These are phyloP conservation scores for Drosophila ercepeae DNA, from an alignment of 1,140 invertebrate genomes.

Conservation along the genomic window DNA sequence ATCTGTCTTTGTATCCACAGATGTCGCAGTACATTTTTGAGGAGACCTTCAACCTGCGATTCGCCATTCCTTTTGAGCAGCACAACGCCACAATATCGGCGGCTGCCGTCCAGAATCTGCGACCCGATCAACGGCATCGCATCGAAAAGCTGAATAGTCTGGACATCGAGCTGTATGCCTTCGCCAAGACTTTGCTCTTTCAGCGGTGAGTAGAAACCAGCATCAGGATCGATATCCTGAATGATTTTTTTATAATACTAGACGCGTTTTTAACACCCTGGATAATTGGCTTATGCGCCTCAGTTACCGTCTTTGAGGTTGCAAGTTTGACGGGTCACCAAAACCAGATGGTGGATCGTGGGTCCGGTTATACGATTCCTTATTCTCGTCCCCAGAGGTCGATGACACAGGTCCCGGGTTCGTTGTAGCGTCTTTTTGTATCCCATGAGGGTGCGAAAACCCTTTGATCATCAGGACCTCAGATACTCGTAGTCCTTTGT, in stretches of 20 bases:
- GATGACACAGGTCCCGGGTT: slow-evolving; percentile 53
- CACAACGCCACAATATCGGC: slow-evolving; percentile 94
- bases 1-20: slow-evolving; percentile 76
- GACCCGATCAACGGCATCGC: slow-evolving; percentile 88
- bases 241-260: not conserved
- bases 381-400: slow-evolving; percentile 36
- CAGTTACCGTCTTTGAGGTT: not conserved
- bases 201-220: slow-evolving; percentile 84
- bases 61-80: slow-evolving; percentile 94
- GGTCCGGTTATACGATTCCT: slow-evolving; percentile 11
- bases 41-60: slow-evolving; percentile 97
- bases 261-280: slow-evolving; percentile 6
- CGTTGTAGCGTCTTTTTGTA: slow-evolving; percentile 31
- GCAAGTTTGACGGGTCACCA: slow-evolving; percentile 48
- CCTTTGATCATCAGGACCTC: slow-evolving; percentile 36
- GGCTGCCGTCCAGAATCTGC: slow-evolving; percentile 89
- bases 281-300: slow-evolving; percentile 42
- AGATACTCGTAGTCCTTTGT: slow-evolving; percentile 48
- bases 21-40: slow-evolving; percentile 98
- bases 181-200: slow-evolving; percentile 95
- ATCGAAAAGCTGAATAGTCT: slow-evolving; percentile 93
- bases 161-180: slow-evolving; percentile 97
- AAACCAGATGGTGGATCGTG: slow-evolving; percentile 44
- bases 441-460: slow-evolving; percentile 49
- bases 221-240: not conserved